Evolutionary conservation across 2,888 invertebrate genomes (phyloP).

Genomic region (Cryptophagus acutangulus): DNA sequence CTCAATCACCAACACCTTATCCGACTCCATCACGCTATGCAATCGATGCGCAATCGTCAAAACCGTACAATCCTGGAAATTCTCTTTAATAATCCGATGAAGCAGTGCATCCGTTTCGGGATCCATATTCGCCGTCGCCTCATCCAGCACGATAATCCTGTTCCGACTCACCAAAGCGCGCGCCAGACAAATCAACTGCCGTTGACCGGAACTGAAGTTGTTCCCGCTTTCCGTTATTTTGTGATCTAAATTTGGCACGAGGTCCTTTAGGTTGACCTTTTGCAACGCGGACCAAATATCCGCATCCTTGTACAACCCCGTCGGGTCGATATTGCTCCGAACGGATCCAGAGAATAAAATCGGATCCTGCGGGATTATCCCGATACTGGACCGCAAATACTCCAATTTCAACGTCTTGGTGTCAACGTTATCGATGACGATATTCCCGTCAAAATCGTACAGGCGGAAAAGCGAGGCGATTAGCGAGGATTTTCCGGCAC

Average conservation of each 20-base stretch:
- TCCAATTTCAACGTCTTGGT: constrained; percentile 63
- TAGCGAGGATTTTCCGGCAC: constrained; percentile 72
- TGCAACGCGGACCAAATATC: constrained; percentile 77
- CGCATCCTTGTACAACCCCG: constrained; percentile 68
- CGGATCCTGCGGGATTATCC: constrained; percentile 80
- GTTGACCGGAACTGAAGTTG: constrained; percentile 47
- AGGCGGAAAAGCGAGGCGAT: constrained; percentile 73
- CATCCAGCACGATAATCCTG: constrained; percentile 50
- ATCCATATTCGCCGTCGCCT: constrained; percentile 80
- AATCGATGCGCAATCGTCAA: constrained; percentile 79
- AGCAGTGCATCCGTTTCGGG: constrained; percentile 71
- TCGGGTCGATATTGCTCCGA: constrained; percentile 82
- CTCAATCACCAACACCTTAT: constrained; percentile 74
- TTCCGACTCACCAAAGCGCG: constrained; percentile 52
- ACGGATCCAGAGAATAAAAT: constrained; percentile 79
- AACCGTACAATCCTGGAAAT: constrained; percentile 72
- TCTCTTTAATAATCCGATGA: constrained; percentile 67
- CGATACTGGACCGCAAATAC: constrained; percentile 66
- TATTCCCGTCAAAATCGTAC: constrained; percentile 66
- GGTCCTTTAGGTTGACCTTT: constrained; percentile 67
- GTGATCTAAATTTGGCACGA: constrained; percentile 35
- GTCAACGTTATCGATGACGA: constrained; percentile 72
- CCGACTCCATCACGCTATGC: constrained; percentile 80
- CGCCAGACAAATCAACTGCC: constrained; percentile 65
- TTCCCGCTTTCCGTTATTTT: constrained; percentile 44